Base-by-base conservation (phyloP, 1,140 invertebrate species). In the Babylonia areolata region DNA sequence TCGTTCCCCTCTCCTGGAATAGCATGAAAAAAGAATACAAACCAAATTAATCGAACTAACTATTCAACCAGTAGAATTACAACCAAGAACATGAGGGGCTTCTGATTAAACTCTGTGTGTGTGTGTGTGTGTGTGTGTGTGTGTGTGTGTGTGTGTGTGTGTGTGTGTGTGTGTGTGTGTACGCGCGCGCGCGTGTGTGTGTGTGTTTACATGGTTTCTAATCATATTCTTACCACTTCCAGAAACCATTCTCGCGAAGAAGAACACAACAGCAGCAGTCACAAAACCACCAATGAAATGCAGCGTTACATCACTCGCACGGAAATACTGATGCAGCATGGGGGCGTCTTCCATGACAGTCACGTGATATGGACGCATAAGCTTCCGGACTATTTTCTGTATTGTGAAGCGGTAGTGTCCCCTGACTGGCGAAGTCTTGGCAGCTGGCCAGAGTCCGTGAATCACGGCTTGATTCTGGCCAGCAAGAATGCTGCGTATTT, bases 361-460 rank as follows among this genome's bases (percentile, higher is more conserved):
- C 85, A 88, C 31, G 87, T 84, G 69, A 28, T 84, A 3, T 84
- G 82, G 82, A 84, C 82, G 2, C 82, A 84, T 37, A 23, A 6
- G 28, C 64, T 84, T 84, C 82, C 82, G 40, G 82, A 84, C 28
- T 33, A 75, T 6, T 15, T 84, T 2, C 80, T 42, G 73, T 83
- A 87, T 20, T 89, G 87, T 42, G 89, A 89, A 2, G 80, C 81
- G 58, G 85, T 89, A 23, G 87, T 77, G 12, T 88, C 89, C 77
- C 89, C 89, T 54, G 87, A 88, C 51, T 89, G 89, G 89, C 80
- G 84, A 35, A 54, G 39, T 5, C 64, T 84, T 77, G 89, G 89
- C 37, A 58, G 40, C 35, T 88, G 89, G 89, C 89, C 89, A 1
- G 89, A 89, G 78, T 89, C 89, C n/a, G 54, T 89, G 35, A 88